Conservation (phyloP, 1,140 invertebrate genomes). For the Zaprionus taronus region DNA sequence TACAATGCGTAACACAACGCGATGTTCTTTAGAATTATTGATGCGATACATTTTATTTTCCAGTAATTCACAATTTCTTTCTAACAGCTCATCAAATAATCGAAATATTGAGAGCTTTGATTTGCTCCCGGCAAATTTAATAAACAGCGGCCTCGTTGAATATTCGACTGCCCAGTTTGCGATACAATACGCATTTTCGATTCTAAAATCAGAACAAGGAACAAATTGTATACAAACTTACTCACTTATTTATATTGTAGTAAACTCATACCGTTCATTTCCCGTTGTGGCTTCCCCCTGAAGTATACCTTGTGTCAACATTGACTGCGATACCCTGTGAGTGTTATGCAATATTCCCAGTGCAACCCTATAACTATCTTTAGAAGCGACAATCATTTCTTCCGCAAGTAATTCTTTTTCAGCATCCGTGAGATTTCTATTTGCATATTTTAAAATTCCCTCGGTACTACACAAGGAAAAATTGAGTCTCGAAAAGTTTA, state of each 20-base stretch:
- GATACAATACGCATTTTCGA: constrained; percentile 76
- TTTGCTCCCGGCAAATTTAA: neutral
- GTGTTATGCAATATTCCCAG: neutral
- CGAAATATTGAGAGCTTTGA: neutral
- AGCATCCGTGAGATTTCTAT: neutral
- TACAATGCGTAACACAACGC: constrained; percentile 81
- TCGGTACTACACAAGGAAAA: neutral
- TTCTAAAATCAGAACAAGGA: constrained; percentile 9
- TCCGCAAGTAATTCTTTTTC: constrained; percentile 22
- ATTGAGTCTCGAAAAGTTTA: neutral
- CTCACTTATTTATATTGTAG: neutral
- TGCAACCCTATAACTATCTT: neutral
- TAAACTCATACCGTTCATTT: constrained; percentile 44
- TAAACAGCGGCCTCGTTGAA: neutral
- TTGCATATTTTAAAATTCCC: constrained; percentile 42
- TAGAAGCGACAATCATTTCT: constrained; percentile 11
- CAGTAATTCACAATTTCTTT: neutral
- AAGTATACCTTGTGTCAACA: constrained; percentile 27
- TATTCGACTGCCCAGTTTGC: constrained; percentile 27
- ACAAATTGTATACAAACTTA: neutral
- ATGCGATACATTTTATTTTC: neutral
- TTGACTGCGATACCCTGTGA: too few relatives aligned
- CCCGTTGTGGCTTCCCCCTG: constrained; percentile 45
- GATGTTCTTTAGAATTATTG: constrained; percentile 81
- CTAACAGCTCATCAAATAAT: neutral